Percentiles rank a stretch among this genome's conserved stretches.
phyloP scores from a whole-genome alignment of 2,113 vertebrate genomes.

The Rhizomys pruinosus region DNA sequence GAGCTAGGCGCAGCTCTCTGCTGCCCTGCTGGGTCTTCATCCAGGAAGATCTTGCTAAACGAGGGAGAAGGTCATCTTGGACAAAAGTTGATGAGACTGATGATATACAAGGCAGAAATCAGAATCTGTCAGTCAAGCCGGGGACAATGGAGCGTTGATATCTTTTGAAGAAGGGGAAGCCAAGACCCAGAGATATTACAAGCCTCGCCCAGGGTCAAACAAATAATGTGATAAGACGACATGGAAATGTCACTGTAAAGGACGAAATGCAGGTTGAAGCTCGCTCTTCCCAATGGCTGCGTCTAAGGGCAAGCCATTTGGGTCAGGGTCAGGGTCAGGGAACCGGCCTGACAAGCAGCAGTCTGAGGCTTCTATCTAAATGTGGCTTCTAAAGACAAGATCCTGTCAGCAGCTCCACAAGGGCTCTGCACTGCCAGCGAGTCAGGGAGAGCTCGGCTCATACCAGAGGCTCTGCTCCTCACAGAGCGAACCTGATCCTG shows the following conservation, averaged over 20 bases:
- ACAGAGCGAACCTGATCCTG: conserved; percentile 20
- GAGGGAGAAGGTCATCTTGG: neutral
- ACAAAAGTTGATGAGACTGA: neutral
- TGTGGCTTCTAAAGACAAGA: conserved; percentile 63
- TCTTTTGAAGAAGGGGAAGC: neutral
- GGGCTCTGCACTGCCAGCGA: conserved; percentile 46
- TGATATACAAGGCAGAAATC: neutral
- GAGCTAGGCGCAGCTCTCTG: neutral
- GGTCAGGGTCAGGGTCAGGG: conserved; percentile 36
- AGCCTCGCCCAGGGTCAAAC: neutral
- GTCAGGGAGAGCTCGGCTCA: conserved; percentile 23
- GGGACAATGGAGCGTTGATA: neutral
- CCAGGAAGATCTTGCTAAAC: neutral
- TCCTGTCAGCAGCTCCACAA: conserved; percentile 57
- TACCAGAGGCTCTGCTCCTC: conserved; percentile 39
- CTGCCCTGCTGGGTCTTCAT: neutral
- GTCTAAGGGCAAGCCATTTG: neutral
- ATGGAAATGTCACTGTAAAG: neutral
- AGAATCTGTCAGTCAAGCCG: neutral
- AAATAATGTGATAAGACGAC: neutral
- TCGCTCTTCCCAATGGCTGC: neutral
- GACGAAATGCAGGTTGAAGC: neutral
- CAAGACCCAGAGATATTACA: neutral
- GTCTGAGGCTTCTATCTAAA: conserved; percentile 33
- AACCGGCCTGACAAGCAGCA: conserved; percentile 48